Evolutionary conservation across 2,113 vertebrate species (phyloP).

Genomic region (Eptatretus burgeri): DNA sequence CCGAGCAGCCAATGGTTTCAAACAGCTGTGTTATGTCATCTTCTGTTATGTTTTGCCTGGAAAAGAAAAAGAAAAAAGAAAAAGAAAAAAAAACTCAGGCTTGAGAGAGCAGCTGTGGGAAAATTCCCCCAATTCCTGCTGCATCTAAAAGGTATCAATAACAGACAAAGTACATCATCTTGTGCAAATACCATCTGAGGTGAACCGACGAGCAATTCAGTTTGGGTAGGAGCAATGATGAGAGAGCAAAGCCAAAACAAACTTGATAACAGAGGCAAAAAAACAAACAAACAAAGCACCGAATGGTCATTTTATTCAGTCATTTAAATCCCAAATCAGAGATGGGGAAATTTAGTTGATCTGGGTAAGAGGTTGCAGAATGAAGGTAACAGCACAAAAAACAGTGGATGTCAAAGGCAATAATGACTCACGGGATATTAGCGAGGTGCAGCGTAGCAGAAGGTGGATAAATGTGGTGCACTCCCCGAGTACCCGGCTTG

Average conservation of each 20-base stretch:
- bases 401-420: no score
- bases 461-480: slow-evolving; percentile 85
- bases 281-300: slow-evolving; percentile 8
- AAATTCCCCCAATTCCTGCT: no score
- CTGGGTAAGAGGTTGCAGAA: neutral
- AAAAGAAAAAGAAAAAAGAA: slow-evolving; percentile 2
- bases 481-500: slow-evolving; percentile 87
- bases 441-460: slow-evolving; percentile 69
- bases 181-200: no score
- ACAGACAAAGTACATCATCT: no score
- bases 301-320: neutral
- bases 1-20: slow-evolving; percentile 67
- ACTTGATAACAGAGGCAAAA: slow-evolving; percentile 10
- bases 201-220: no score
- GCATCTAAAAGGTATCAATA: no score
- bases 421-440: slow-evolving; percentile 81
- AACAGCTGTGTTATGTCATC: slow-evolving; percentile 71
- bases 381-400: neutral
- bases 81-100: no score
- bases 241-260: neutral
- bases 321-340: neutral
- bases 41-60: slow-evolving; percentile 58
- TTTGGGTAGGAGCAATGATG: no score
- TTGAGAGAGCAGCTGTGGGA: no score
- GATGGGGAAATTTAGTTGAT: neutral